Evolutionary conservation across 1,140 invertebrate species (phyloP).

Genomic region (Saxidomus purpurata): DNA sequence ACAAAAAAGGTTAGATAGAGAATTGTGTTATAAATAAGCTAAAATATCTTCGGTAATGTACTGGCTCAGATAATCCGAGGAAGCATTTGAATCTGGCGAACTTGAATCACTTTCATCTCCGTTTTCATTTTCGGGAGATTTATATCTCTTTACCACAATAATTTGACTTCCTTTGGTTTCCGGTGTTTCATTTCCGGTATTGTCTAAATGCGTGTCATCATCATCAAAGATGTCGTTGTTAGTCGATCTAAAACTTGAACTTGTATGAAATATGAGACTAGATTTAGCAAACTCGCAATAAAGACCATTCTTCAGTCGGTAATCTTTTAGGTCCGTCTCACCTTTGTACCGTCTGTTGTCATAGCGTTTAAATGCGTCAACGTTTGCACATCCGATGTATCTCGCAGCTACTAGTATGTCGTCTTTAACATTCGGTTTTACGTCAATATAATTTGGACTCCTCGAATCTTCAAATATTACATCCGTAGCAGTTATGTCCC

Average conservation of each 20-base stretch:
- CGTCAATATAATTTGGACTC: constrained; percentile 19
- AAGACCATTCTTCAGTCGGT: constrained; percentile 29
- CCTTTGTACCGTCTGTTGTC: constrained; percentile 1
- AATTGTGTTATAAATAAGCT: constrained; percentile 19
- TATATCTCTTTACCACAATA: constrained; percentile 30
- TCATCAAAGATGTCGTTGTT: background rate
- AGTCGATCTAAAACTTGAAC: background rate
- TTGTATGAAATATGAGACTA: constrained; percentile 26
- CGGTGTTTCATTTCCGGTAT: background rate
- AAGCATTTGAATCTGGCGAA: background rate
- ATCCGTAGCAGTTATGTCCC: constrained; percentile 41
- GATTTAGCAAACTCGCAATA: constrained; percentile 38
- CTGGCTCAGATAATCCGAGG: constrained; percentile 20
- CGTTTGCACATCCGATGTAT: background rate
- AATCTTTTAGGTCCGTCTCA: constrained; percentile 37
- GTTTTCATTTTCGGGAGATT: background rate
- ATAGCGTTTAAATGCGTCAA: background rate
- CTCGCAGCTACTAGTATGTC: constrained; percentile 3
- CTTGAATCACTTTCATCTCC: background rate
- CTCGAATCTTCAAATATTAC: constrained; percentile 14
- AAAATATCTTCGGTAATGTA: constrained; percentile 27
- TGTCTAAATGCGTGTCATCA: background rate
- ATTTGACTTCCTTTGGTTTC: constrained; percentile 5
- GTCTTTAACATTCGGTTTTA: constrained; percentile 40
- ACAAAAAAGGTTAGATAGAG: too few relatives aligned